Percentiles rank a stretch among this genome's conserved stretches.
phyloP scores from a whole-genome alignment of 2,797 vertebrate genomes.

The Arremon brunneinucha region DNA sequence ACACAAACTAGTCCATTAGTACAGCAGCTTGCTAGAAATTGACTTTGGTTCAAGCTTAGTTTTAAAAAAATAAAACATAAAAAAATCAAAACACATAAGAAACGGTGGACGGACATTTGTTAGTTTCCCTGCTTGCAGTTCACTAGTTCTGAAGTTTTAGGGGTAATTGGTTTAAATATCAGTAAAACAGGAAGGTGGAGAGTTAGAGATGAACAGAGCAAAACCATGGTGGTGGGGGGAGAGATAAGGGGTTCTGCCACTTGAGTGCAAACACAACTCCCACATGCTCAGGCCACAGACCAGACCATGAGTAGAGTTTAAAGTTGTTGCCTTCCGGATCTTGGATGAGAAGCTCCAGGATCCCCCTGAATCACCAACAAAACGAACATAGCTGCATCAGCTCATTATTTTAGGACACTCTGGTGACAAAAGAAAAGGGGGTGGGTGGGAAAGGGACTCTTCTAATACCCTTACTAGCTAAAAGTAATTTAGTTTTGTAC shows the following conservation, averaged over 20 bases:
- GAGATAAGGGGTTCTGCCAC: constrained; percentile 68
- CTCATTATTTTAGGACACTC: constrained; percentile 33
- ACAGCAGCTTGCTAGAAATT: constrained; percentile 97
- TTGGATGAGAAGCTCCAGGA: constrained; percentile 48
- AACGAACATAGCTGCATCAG: constrained; percentile 14
- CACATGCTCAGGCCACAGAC: constrained; percentile 17
- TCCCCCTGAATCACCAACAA: constrained; percentile 44
- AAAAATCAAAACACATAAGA: constrained; percentile 73
- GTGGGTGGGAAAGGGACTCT: constrained; percentile 17
- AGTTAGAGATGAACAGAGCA: constrained; percentile 62
- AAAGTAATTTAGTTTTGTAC: constrained; percentile 43
- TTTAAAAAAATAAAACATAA: constrained; percentile 86
- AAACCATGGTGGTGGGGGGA: constrained; percentile 32
- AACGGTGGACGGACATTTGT: constrained; percentile 76
- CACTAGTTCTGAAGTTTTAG: constrained; percentile 73
- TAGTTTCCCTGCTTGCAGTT: constrained; percentile 81
- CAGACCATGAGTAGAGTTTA: background rate
- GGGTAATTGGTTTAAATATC: constrained; percentile 64
- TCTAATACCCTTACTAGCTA: constrained; percentile 11
- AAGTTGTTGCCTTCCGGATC: constrained; percentile 46
- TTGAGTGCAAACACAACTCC: constrained; percentile 55
- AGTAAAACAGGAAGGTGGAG: constrained; percentile 63
- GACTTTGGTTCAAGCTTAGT: constrained; percentile 99
- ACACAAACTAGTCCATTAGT: constrained; percentile 86
- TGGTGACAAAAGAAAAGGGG: constrained; percentile 47